These are phyloP conservation scores for Chelmon rostratus DNA, from an alignment of 2,797 vertebrate species.

Conservation along the genomic window DNA sequence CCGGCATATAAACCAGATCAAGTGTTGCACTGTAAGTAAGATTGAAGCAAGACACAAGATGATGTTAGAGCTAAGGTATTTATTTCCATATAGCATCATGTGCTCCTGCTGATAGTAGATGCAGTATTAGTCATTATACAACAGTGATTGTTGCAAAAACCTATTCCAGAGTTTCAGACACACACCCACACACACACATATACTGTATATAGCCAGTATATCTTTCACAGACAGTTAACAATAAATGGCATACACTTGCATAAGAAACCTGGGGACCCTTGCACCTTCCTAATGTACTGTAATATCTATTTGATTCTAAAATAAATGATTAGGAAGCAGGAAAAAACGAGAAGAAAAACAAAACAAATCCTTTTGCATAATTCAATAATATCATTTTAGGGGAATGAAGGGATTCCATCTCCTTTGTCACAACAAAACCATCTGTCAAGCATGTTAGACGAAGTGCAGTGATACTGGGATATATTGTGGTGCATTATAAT, in stretches of 20 bases:
- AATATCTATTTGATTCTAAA: neutral
- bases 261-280: neutral
- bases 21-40: neutral
- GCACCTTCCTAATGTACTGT: neutral
- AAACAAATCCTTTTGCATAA: neutral
- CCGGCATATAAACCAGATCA: neutral
- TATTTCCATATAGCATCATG: neutral
- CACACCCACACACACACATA: no score
- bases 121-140: no score
- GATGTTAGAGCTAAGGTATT: neutral
- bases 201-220: no score
- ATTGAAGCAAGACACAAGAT: neutral
- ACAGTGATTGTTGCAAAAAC: neutral
- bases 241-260: no score
- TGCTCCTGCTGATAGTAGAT: neutral
- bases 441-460: neutral
- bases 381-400: neutral
- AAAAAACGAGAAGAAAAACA: neutral
- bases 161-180: no score
- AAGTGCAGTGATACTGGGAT: neutral
- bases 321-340: neutral
- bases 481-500: constrained; percentile 1
- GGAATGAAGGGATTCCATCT: neutral
- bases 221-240: neutral
- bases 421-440: neutral